phyloP scores from a whole-genome alignment of 1,140 invertebrate genomes.

The Drosophila paulistorum region DNA sequence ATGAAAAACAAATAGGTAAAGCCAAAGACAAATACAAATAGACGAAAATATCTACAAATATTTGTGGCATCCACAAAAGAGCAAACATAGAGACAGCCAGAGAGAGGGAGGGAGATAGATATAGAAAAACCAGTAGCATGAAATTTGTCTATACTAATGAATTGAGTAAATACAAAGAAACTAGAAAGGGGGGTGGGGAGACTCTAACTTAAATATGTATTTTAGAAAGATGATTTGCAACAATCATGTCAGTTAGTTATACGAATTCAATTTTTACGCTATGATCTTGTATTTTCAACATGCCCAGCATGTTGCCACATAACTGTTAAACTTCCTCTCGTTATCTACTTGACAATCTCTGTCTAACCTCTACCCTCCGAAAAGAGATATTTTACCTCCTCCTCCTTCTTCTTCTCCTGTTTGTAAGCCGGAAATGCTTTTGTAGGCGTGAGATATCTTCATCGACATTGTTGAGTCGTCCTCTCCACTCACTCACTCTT shows the following conservation, averaged over 20 bases:
- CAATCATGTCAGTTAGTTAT: not conserved
- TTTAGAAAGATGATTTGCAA: conserved; percentile 10
- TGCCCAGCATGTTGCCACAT: not conserved
- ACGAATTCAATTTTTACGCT: not conserved
- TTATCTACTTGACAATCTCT: not conserved
- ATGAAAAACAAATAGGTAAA: conserved; percentile 69
- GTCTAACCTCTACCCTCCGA: not conserved
- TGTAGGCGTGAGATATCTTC: conserved; percentile 64
- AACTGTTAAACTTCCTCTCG: conserved; percentile 5
- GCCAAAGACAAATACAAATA: conserved; percentile 64
- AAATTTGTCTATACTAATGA: conserved; percentile 28
- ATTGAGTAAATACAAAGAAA: conserved; percentile 17
- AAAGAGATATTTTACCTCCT: not conserved
- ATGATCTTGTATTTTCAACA: conserved; percentile 2
- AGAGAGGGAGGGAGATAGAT: too few relatives aligned
- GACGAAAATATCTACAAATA: conserved; percentile 44
- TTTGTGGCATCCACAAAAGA: conserved; percentile 51
- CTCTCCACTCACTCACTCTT: not conserved
- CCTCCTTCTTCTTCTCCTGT: conserved; percentile 19
- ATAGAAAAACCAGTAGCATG: conserved; percentile 29
- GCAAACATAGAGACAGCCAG: conserved; percentile 33
- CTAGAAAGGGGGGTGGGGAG: not conserved
- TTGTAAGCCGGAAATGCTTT: conserved; percentile 58
- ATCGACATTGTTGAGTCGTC: conserved; percentile 24
- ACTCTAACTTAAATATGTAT: not conserved